Conservation (phyloP, 2,888 invertebrate species). For the Xylophagus ater region DNA sequence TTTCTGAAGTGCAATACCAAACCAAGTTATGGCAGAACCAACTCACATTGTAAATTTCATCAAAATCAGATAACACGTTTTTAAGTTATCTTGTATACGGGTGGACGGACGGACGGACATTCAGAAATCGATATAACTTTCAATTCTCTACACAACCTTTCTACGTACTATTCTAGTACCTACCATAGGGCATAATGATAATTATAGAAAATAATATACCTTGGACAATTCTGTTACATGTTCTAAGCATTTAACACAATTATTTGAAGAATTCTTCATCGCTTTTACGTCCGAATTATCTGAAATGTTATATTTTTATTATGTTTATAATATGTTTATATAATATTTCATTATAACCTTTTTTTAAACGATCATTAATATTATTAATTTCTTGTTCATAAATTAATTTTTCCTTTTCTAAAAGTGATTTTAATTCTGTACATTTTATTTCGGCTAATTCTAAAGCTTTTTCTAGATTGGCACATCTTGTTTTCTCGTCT, state of each 20-base stretch:
- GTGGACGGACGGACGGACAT: too few species aligned
- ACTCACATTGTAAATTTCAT: too few species aligned
- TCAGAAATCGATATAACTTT: too few species aligned
- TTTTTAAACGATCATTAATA: constrained; percentile 26
- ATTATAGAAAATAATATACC: too few species aligned
- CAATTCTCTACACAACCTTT: too few species aligned
- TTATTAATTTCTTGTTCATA: constrained; percentile 29
- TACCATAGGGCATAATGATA: too few species aligned
- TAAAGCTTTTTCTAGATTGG: constrained; percentile 41
- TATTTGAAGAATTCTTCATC: constrained; percentile 14
- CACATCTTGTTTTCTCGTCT: constrained; percentile 45
- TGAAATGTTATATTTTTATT: constrained; percentile 3
- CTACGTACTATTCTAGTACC: too few species aligned
- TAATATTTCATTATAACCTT: constrained; percentile 18
- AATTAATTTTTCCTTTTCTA: constrained; percentile 42
- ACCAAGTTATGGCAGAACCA: too few species aligned
- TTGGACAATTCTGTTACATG: constrained; percentile 29
- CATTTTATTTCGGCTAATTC: constrained; percentile 32
- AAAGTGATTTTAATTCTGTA: constrained; percentile 39
- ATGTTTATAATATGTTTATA: background rate
- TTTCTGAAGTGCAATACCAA: too few species aligned
- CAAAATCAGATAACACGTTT: too few species aligned
- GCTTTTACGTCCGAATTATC: constrained; percentile 21
- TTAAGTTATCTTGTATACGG: too few species aligned
- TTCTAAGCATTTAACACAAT: constrained; percentile 31